Evolutionary conservation across 2,113 vertebrate genomes (phyloP).

Genomic region (Lathamus discolor): DNA sequence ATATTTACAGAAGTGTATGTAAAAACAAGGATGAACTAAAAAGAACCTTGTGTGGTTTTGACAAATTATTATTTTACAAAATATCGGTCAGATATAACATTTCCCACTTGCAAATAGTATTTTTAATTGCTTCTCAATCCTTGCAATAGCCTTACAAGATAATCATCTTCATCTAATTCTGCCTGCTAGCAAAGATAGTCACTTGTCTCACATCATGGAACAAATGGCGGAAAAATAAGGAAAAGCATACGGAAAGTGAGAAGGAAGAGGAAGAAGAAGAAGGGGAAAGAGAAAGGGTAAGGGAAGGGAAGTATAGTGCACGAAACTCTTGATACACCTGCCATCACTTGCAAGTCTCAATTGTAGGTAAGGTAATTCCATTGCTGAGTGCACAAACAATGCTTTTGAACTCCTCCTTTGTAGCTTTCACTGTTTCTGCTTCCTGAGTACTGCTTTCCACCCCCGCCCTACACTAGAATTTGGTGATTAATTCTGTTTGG

Average conservation of each 20-base stretch:
- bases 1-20: background rate
- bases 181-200: background rate
- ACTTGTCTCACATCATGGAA: background rate
- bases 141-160: background rate
- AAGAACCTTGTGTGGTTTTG: background rate
- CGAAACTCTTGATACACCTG: background rate
- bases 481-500: background rate
- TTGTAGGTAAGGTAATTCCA: background rate
- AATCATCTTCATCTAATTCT: background rate
- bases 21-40: background rate
- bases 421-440: background rate
- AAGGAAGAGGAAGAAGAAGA: background rate
- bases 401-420: background rate
- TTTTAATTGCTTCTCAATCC: background rate
- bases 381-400: background rate
- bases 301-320: background rate
- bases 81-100: background rate
- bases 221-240: background rate
- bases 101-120: background rate
- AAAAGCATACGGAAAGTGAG: background rate
- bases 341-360: background rate
- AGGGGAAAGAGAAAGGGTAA: background rate
- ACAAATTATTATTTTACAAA: background rate
- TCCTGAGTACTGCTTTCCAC: background rate
- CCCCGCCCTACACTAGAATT: background rate